These are phyloP conservation scores for Ophion costatus DNA, from an alignment of 2,888 invertebrate species.

Conservation along the genomic window DNA sequence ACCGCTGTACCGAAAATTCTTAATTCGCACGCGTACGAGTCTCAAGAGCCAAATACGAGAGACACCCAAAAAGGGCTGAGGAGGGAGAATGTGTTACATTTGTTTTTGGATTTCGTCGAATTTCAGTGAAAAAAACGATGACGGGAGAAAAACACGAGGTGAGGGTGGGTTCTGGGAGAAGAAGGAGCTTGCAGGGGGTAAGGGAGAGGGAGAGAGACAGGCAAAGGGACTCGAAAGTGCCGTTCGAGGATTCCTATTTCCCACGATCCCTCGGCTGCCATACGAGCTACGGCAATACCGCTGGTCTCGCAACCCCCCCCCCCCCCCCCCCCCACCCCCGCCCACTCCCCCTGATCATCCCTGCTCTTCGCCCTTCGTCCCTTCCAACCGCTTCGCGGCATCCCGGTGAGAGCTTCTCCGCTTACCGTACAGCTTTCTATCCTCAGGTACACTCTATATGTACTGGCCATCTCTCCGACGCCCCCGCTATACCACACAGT, in stretches of 20 bases:
- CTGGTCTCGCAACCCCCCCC: slow-evolving; percentile 26
- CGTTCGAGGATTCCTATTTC: slow-evolving; percentile 82
- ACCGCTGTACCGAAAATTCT: slow-evolving; percentile 35
- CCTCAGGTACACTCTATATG: not conserved
- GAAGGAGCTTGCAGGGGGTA: slow-evolving; percentile 53
- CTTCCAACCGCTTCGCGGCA: slow-evolving; percentile 27
- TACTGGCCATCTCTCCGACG: slow-evolving; percentile 74
- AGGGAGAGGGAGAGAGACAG: slow-evolving; percentile 57
- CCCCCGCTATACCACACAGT: slow-evolving; percentile 76
- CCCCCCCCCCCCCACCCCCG: slow-evolving; percentile 11
- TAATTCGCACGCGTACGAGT: slow-evolving; percentile 11
- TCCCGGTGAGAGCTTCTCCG: slow-evolving; percentile 44
- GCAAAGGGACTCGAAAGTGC: slow-evolving; percentile 79
- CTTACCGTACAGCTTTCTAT: slow-evolving; percentile 47
- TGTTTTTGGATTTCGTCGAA: not conserved
- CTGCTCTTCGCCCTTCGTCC: slow-evolving; percentile 25
- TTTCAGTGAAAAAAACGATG: too few species aligned
- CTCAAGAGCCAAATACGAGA: not conserved
- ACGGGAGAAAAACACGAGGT: slow-evolving; percentile 77
- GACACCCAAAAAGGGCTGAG: not conserved
- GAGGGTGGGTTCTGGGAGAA: slow-evolving; percentile 59
- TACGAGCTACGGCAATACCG: slow-evolving; percentile 79
- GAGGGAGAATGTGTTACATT: slow-evolving; percentile 10
- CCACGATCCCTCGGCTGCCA: slow-evolving; percentile 81
- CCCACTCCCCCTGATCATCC: not conserved